A percentile compares a stretch with the other conserved stretches of the same genome.
phyloP scores from a whole-genome alignment of 2,113 vertebrate genomes.

The Gasterosteus aculeatus region DNA sequence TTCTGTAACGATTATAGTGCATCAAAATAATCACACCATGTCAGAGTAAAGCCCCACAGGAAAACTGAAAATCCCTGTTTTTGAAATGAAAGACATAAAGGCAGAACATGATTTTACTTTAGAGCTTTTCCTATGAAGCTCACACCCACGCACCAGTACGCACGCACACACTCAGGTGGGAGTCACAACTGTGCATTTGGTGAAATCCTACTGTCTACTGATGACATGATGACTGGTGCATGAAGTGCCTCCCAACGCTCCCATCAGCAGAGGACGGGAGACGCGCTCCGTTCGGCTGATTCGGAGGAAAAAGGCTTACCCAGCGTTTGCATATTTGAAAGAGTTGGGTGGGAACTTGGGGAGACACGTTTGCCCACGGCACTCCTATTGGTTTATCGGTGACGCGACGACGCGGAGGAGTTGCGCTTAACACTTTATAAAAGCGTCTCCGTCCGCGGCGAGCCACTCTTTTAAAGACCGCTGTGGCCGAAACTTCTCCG shows the following conservation, averaged over 20 bases:
- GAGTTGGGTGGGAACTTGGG: constrained; percentile 73
- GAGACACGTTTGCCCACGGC: constrained; percentile 74
- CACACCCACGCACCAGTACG: constrained; percentile 13
- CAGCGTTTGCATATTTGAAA: constrained; percentile 68
- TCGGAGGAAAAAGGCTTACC: constrained; percentile 61
- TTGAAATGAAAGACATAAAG: background rate
- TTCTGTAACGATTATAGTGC: background rate
- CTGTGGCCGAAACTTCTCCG: constrained; percentile 67
- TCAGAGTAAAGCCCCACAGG: background rate
- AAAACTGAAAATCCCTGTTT: background rate
- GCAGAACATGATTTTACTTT: background rate
- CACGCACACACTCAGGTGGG: constrained; percentile 32
- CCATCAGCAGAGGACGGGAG: constrained; percentile 14
- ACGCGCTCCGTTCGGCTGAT: constrained; percentile 44
- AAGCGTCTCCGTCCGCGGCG: constrained; percentile 68
- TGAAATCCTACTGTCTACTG: constrained; percentile 12
- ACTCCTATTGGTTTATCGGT: constrained; percentile 81
- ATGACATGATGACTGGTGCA: constrained; percentile 36
- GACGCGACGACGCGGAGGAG: constrained; percentile 79
- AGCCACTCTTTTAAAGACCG: constrained; percentile 65
- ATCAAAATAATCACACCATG: background rate
- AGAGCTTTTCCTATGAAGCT: constrained; percentile 13
- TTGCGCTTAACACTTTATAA: constrained; percentile 80
- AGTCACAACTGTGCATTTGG: constrained; percentile 10
- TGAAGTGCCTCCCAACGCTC: constrained; percentile 30